These are phyloP conservation scores for Bellardia bayeri DNA, from an alignment of 2,888 invertebrate species.

Conservation along the genomic window DNA sequence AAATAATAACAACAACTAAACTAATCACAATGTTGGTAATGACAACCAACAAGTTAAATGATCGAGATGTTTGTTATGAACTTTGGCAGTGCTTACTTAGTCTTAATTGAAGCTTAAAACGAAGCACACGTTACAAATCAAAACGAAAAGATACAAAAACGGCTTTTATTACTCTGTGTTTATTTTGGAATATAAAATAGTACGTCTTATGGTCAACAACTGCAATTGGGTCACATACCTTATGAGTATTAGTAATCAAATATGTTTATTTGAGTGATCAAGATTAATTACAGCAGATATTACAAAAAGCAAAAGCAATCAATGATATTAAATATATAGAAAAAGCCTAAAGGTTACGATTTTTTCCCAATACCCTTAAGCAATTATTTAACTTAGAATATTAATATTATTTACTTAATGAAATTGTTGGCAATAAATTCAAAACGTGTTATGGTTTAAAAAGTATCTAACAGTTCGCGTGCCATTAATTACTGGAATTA, in stretches of 20 bases:
- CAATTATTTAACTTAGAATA: neutral
- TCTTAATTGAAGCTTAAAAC: slow-evolving; percentile 75
- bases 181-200: neutral
- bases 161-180: slow-evolving; percentile 24
- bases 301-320: neutral
- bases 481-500: slow-evolving; percentile 36
- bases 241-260: neutral
- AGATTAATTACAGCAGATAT: slow-evolving; percentile 34
- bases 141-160: slow-evolving; percentile 15
- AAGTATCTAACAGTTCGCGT: slow-evolving; percentile 32
- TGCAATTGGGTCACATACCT: slow-evolving; percentile 52
- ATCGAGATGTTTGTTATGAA: slow-evolving; percentile 54
- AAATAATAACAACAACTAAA: slow-evolving; percentile 16
- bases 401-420: neutral
- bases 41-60: slow-evolving; percentile 60
- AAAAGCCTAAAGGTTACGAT: neutral
- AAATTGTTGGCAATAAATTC: slow-evolving; percentile 18
- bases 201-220: slow-evolving; percentile 13
- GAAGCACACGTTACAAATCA: slow-evolving; percentile 70
- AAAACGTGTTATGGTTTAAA: neutral
- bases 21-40: slow-evolving; percentile 60
- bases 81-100: slow-evolving; percentile 67
- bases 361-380: neutral
- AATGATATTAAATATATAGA: neutral
- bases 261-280: slow-evolving; percentile 15